phyloP scores from a whole-genome alignment of 2,888 invertebrate genomes.

The Cantharis flavilabris region DNA sequence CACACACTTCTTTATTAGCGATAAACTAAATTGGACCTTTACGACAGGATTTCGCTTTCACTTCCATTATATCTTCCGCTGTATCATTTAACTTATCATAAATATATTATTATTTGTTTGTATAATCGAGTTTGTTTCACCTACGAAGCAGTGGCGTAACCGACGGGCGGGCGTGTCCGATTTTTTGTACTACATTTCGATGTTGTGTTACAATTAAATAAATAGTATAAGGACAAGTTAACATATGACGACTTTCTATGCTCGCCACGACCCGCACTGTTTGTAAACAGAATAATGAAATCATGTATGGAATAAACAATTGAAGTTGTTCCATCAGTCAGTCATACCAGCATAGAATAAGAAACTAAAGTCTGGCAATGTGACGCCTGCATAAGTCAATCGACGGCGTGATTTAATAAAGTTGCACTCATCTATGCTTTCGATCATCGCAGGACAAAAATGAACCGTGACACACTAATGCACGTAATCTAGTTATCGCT shows the following conservation, averaged over 20 bases:
- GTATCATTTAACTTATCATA: neutral
- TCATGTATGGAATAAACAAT: slow-evolving; percentile 52
- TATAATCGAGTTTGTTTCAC: neutral
- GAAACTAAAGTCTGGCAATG: slow-evolving; percentile 20
- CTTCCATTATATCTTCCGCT: slow-evolving; percentile 1
- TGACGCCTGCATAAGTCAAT: slow-evolving; percentile 30
- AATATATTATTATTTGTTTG: neutral
- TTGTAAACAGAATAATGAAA: slow-evolving; percentile 55
- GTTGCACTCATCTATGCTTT: slow-evolving; percentile 35
- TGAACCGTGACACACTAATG: slow-evolving; percentile 50
- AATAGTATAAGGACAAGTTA: neutral
- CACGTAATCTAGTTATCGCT: slow-evolving; percentile 49
- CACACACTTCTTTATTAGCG: neutral
- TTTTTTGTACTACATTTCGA: neutral
- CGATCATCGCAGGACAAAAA: slow-evolving; percentile 42
- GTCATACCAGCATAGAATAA: slow-evolving; percentile 29
- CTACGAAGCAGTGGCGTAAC: neutral
- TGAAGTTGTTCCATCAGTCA: slow-evolving; percentile 32
- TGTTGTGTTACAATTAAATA: neutral
- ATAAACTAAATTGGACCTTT: slow-evolving; percentile 10
- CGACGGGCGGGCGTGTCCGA: neutral
- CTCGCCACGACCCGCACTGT: slow-evolving; percentile 49
- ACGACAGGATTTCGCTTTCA: slow-evolving; percentile 13
- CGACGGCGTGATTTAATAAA: slow-evolving; percentile 40
- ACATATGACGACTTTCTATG: slow-evolving; percentile 42